Conservation (phyloP, 2,113 vertebrate genomes). For the Lepisosteus oculatus region DNA sequence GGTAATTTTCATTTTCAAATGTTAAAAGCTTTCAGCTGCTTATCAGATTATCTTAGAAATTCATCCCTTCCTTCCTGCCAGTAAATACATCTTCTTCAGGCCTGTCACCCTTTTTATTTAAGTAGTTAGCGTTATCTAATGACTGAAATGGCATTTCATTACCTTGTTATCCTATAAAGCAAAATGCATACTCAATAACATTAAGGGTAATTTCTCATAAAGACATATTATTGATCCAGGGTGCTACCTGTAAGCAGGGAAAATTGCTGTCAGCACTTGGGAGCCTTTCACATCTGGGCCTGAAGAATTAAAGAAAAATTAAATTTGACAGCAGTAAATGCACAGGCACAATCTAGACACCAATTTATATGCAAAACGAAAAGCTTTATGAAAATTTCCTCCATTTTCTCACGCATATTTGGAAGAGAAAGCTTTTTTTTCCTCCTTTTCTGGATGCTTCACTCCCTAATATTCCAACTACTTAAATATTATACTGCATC, state of each 20-base stretch:
- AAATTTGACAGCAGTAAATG: constrained; percentile 99
- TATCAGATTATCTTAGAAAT: constrained; percentile 71
- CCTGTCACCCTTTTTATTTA: constrained; percentile 73
- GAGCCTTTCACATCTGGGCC: constrained; percentile 78
- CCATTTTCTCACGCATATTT: constrained; percentile 79
- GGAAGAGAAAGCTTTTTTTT: constrained; percentile 58
- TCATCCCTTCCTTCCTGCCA: constrained; percentile 74
- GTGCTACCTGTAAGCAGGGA: constrained; percentile 87
- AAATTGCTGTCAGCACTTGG: constrained; percentile 85
- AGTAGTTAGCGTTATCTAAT: constrained; percentile 79
- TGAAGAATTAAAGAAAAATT: constrained; percentile 99
- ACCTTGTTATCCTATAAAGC: constrained; percentile 89
- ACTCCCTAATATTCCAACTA: constrained; percentile 72
- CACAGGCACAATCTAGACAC: constrained; percentile 75
- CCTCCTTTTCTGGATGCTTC: constrained; percentile 62
- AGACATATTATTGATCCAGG: constrained; percentile 94
- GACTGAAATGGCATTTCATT: constrained; percentile 97
- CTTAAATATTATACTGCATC: constrained; percentile 88
- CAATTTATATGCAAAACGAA: constrained; percentile 98
- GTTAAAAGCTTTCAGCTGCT: constrained; percentile 32
- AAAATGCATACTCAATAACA: constrained; percentile 93
- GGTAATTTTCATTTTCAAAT: neutral
- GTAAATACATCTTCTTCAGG: constrained; percentile 79
- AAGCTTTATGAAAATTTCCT: constrained; percentile 83
- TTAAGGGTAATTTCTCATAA: constrained; percentile 96